phyloP scores from a whole-genome alignment of 2,113 vertebrate genomes.

The Echinops telfairi region DNA sequence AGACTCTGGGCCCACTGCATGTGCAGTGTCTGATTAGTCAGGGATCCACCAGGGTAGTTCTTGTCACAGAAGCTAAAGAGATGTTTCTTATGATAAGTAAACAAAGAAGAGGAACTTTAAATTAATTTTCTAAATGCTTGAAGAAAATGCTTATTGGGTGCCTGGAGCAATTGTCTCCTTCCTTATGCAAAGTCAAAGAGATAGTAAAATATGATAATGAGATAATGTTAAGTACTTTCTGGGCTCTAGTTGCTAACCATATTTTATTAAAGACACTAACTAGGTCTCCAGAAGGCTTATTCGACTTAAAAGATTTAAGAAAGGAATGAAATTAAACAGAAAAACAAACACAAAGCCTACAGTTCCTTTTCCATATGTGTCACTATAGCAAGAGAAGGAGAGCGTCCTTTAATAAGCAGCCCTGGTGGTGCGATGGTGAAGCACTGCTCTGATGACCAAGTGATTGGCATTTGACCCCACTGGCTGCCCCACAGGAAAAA shows the following conservation, averaged over 20 bases:
- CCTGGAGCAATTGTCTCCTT: neutral
- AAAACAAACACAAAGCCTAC: neutral
- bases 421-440: neutral
- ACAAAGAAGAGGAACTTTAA: neutral
- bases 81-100: neutral
- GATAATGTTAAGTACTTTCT: neutral
- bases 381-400: neutral
- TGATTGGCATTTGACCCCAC: neutral
- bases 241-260: neutral
- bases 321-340: neutral
- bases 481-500: neutral
- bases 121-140: conserved; percentile 29
- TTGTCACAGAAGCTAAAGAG: neutral
- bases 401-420: neutral
- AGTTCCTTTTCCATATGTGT: neutral
- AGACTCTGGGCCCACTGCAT: neutral
- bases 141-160: conserved; percentile 25
- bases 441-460: neutral
- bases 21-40: neutral
- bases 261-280: neutral
- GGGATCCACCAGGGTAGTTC: neutral
- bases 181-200: neutral
- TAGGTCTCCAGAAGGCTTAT: neutral
- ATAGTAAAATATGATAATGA: neutral
- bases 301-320: neutral